Evolutionary conservation across 2,888 invertebrate species (phyloP), one percentile per base, ranked within the genome.

Genomic region (Aspidiotus destructor): DNA sequence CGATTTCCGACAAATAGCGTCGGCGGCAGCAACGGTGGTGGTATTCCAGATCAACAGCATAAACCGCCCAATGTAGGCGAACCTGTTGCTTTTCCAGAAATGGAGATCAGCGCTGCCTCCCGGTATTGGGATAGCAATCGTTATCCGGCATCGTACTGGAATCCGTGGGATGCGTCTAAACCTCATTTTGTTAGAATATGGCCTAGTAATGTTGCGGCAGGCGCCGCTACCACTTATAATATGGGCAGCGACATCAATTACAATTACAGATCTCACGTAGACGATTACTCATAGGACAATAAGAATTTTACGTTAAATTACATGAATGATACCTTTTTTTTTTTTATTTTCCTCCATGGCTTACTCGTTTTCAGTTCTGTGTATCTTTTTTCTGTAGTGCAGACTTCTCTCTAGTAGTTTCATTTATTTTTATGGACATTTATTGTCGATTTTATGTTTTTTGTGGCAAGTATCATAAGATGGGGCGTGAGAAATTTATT

Each of bases 51-150:
- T n/a, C 48, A 11, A 10, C 17, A 58, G 28, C 16, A 58, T 9
- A 7, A 17, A 3, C 28, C 28, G 28, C 13, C 28, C 40, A 40
- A 58, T 28, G 40, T 40, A 10, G 40, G 40, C 40, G 58, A 58
- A 7, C 17, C 40, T 17, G 28, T 58, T 8, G 16, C 58, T 7
- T 28, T 58, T 8, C 17, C 58, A 16, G 58, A 58, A 8, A 40
- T 28, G 10, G 28, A 58, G 28, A 13, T 10, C 1, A 28, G 28
- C 28, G 28, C 28, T 28, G 58, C 17, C 28, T 40, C 28, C 13
- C 58, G 58, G 13, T 40, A 58, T 13, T 58, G 58, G 58, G 58
- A 58, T 9, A 58, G 58, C 13, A 58, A 58, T 28, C 58, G 58
- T 9, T 58, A 28, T 40, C 13, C 58, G 1, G 10, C 16, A 17